Evolutionary conservation across 2,797 vertebrate species (phyloP).

Genomic region (Ciconia nigra): DNA sequence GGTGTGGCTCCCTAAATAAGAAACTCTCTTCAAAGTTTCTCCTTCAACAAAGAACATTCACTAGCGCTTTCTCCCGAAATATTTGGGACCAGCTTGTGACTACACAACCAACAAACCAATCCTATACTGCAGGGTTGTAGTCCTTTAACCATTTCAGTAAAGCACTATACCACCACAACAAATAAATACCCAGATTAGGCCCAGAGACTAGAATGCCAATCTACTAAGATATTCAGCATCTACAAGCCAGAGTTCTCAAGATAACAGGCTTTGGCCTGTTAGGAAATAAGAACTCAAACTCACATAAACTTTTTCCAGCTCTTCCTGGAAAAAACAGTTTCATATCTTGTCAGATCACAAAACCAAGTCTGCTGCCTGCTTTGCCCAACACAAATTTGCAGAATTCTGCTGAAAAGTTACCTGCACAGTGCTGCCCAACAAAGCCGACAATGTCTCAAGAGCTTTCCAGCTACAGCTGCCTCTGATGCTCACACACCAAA

Average conservation of each 20-base stretch:
- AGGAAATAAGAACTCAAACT: not conserved
- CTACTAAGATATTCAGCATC: not conserved
- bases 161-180: not conserved
- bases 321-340: not conserved
- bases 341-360: not conserved
- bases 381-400: not conserved
- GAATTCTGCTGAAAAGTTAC: not conserved
- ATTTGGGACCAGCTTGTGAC: not conserved
- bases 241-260: not conserved
- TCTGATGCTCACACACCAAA: not conserved
- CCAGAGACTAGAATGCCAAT: not conserved
- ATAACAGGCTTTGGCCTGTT: not conserved
- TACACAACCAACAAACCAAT: not conserved
- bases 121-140: not conserved
- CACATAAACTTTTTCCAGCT: not conserved
- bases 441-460: rapidly evolving
- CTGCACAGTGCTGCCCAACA: not conserved
- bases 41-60: not conserved
- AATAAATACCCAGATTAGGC: not conserved
- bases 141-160: not conserved
- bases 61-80: not conserved
- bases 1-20: not conserved
- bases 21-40: not conserved
- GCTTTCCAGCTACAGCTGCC: not conserved
- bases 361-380: not conserved